Percentiles rank a stretch among this genome's conserved stretches.
Evolutionary conservation across 1,140 invertebrate genomes (phyloP).

Genomic region (Drosophila miranda): DNA sequence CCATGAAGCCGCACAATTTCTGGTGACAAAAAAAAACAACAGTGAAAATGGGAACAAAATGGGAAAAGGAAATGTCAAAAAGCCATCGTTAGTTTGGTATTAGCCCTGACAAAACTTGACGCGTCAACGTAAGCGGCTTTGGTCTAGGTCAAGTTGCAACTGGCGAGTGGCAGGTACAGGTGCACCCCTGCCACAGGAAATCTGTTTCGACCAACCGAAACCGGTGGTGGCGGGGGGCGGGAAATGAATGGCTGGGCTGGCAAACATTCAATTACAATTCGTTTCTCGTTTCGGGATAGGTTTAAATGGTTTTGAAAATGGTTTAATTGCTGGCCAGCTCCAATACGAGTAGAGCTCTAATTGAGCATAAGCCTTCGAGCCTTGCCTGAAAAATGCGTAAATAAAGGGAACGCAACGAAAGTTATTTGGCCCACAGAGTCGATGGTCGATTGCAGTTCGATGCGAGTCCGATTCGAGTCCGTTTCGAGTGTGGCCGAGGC

Average conservation of each 20-base stretch:
- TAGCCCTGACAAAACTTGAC: constrained; percentile 54
- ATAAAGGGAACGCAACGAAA: constrained; percentile 57
- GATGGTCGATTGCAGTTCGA: constrained; percentile 34
- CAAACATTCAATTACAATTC: constrained; percentile 61
- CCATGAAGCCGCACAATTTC: constrained; percentile 60
- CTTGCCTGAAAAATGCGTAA: constrained; percentile 55
- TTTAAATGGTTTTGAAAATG: constrained; percentile 74
- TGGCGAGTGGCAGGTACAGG: constrained; percentile 11
- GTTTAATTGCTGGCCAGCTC: constrained; percentile 66
- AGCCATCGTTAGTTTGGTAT: constrained; percentile 62
- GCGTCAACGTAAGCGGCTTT: constrained; percentile 74
- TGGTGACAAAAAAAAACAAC: constrained; percentile 31
- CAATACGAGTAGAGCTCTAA: constrained; percentile 64
- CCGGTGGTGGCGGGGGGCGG: background rate
- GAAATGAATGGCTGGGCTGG: background rate
- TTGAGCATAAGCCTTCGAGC: constrained; percentile 58
- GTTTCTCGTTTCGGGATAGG: constrained; percentile 39
- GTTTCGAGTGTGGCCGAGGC: background rate
- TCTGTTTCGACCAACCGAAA: background rate
- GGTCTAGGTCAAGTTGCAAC: constrained; percentile 72
- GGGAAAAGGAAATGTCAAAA: constrained; percentile 50
- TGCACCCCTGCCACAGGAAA: constrained; percentile 33
- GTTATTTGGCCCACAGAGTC: constrained; percentile 61
- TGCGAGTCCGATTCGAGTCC: background rate
- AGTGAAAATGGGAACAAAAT: constrained; percentile 27